A percentile compares a stretch with the other conserved stretches of the same genome.
These are phyloP conservation scores for Hirundichthys speculiger DNA, from an alignment of 2,113 vertebrate genomes.

Conservation along the genomic window DNA sequence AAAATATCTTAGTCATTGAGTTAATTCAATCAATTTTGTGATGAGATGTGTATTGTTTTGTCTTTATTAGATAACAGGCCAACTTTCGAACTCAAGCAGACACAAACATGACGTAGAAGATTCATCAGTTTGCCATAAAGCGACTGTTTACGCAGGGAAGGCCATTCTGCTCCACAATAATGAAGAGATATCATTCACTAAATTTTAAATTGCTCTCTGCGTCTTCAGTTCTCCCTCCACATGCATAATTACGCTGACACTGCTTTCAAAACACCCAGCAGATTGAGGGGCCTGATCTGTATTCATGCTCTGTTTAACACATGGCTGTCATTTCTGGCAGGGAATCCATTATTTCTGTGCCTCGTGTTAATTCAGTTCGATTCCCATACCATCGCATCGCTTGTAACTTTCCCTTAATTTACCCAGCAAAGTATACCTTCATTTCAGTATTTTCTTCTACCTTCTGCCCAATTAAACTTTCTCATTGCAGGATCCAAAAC, in stretches of 20 bases:
- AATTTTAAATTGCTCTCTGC: constrained; percentile 61
- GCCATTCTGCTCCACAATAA: constrained; percentile 49
- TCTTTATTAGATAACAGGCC: constrained; percentile 21
- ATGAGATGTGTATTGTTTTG: constrained; percentile 26
- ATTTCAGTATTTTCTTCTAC: constrained; percentile 48
- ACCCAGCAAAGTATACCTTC: constrained; percentile 44
- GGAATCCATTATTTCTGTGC: constrained; percentile 60
- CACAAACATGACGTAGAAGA: constrained; percentile 11
- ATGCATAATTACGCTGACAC: constrained; percentile 56
- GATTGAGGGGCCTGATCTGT: constrained; percentile 59
- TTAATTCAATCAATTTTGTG: not conserved
- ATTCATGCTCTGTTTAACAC: constrained; percentile 59
- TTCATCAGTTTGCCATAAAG: constrained; percentile 33
- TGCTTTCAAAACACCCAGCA: constrained; percentile 59
- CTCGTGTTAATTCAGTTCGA: constrained; percentile 44
- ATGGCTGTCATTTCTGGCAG: constrained; percentile 58
- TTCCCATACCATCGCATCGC: constrained; percentile 24
- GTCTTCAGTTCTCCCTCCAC: constrained; percentile 47
- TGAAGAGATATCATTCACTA: constrained; percentile 54
- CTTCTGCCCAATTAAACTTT: constrained; percentile 50
- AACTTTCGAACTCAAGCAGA: constrained; percentile 24
- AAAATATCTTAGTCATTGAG: no score
- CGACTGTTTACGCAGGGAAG: constrained; percentile 42
- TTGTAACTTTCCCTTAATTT: constrained; percentile 37
- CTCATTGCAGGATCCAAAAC: constrained; percentile 16